These are phyloP conservation scores for Ypsolopha scabrella DNA, from an alignment of 2,888 invertebrate species.

Conservation along the genomic window DNA sequence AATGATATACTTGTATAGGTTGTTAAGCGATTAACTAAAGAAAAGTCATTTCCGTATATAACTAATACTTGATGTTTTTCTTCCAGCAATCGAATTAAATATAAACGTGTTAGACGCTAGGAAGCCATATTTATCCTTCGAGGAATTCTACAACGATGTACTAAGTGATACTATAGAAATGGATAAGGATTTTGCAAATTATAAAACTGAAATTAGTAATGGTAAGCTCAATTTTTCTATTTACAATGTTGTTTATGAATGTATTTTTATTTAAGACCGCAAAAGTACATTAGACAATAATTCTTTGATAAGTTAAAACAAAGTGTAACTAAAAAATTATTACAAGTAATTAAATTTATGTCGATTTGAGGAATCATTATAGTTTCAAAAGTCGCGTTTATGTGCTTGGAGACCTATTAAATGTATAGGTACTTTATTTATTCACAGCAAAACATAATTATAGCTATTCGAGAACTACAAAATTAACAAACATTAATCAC, in stretches of 20 bases:
- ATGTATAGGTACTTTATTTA: too few species aligned
- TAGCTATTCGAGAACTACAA: too few species aligned
- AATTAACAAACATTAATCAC: background rate
- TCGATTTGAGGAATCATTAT: too few species aligned
- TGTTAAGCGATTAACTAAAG: too few species aligned
- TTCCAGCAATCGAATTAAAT: conserved; percentile 78
- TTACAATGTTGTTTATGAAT: background rate
- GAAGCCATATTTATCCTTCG: conserved; percentile 84
- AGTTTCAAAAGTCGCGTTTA: too few species aligned
- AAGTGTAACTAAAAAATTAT: too few species aligned
- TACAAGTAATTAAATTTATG: too few species aligned
- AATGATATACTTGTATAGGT: too few species aligned
- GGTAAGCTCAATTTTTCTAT: conserved; percentile 38
- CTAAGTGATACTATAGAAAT: conserved; percentile 93
- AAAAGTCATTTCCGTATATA: background rate
- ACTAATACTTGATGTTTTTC: conserved; percentile 8
- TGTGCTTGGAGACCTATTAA: too few species aligned
- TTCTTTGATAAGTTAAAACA: too few species aligned
- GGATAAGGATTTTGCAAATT: conserved; percentile 93
- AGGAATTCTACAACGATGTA: conserved; percentile 95
- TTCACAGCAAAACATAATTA: too few species aligned
- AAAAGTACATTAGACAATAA: too few species aligned
- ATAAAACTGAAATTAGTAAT: conserved; percentile 75
- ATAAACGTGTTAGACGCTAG: conserved; percentile 85
- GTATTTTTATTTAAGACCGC: background rate